Conservation (phyloP, 2,888 invertebrate species). For the Tenthredo livida region DNA sequence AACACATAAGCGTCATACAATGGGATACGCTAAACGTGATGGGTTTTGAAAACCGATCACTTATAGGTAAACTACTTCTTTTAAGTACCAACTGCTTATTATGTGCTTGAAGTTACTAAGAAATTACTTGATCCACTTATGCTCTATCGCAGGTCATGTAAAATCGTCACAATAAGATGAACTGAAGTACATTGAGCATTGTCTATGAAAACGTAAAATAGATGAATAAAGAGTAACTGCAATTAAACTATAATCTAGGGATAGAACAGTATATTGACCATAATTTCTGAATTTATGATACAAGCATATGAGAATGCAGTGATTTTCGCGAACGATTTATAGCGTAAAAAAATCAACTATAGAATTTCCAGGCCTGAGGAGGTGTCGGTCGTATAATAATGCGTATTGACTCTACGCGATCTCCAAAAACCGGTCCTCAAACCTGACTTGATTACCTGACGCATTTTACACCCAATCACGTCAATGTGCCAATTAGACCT, state of each 20-base stretch:
- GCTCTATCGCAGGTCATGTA: too few species aligned
- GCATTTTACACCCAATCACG: slow-evolving; percentile 23
- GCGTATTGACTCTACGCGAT: not conserved
- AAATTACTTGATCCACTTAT: too few species aligned
- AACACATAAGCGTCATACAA: too few species aligned
- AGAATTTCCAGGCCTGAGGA: not conserved
- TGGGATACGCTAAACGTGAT: too few species aligned
- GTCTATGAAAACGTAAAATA: not conserved
- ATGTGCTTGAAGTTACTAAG: too few species aligned
- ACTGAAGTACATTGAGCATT: too few species aligned
- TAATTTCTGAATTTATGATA: not conserved
- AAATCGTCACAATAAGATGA: too few species aligned
- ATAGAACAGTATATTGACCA: not conserved
- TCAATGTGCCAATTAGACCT: not conserved
- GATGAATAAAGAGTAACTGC: not conserved
- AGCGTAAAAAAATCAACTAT: not conserved
- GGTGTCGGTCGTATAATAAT: not conserved
- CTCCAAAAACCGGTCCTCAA: slow-evolving; percentile 25
- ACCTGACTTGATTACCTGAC: slow-evolving; percentile 5
- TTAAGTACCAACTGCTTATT: too few species aligned
- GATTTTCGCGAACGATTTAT: not conserved
- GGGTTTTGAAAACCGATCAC: too few species aligned
- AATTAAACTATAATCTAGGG: not conserved
- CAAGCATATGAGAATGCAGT: not conserved
- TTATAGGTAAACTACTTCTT: not conserved